Conservation (phyloP, 2,113 vertebrate genomes). For the Climacteris rufus region DNA sequence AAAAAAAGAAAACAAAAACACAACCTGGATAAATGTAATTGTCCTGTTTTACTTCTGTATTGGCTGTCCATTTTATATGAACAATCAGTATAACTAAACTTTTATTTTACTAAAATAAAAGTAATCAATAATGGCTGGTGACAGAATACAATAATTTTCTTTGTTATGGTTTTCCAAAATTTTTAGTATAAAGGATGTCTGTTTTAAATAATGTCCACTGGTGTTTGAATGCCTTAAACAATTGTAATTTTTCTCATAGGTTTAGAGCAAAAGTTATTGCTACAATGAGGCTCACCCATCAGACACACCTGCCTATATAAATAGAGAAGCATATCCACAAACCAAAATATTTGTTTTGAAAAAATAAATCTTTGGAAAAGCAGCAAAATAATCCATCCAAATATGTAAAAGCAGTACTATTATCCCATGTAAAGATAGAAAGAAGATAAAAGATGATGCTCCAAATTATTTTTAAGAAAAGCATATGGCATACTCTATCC, state of each 20-base stretch:
- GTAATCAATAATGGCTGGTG: neutral
- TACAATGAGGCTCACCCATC: neutral
- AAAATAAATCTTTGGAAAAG: neutral
- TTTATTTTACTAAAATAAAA: slow-evolving; percentile 21
- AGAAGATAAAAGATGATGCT: neutral
- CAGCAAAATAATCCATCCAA: neutral
- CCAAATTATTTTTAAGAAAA: neutral
- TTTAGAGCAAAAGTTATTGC: neutral
- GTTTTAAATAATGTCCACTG: neutral
- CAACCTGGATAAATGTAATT: neutral
- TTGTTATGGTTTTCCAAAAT: neutral
- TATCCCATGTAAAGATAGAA: neutral
- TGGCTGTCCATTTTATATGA: slow-evolving; percentile 2
- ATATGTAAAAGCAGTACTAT: neutral
- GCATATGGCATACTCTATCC: neutral
- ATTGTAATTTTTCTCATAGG: neutral
- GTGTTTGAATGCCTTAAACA: neutral
- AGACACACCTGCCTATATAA: neutral
- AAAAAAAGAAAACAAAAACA: neutral
- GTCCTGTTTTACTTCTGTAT: neutral
- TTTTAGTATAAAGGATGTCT: neutral
- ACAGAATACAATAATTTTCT: neutral
- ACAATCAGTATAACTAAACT: neutral
- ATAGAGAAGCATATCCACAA: neutral
- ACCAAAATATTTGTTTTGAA: neutral